phyloP scores from a whole-genome alignment of 2,797 vertebrate species.

The Hozukius guyotensis region DNA sequence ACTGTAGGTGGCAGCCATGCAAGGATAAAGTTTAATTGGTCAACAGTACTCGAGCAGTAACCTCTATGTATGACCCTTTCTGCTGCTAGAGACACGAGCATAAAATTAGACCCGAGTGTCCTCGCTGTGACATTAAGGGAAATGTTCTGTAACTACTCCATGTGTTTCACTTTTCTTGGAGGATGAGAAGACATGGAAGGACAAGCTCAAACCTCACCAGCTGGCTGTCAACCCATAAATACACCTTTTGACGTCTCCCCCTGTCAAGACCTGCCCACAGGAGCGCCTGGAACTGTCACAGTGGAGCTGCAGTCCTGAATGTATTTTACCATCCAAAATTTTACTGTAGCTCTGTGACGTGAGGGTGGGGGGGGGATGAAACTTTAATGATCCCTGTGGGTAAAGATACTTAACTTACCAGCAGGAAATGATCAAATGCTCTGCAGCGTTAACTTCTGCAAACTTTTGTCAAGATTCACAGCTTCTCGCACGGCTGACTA shows the following conservation, averaged over 20 bases:
- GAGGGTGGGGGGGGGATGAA: not conserved
- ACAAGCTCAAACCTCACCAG: slow-evolving; percentile 64
- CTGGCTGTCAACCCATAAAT: slow-evolving; percentile 67
- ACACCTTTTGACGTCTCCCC: slow-evolving; percentile 56
- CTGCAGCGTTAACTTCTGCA: slow-evolving; percentile 5
- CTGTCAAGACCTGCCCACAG: slow-evolving; percentile 50
- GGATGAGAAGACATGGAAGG: slow-evolving; percentile 61
- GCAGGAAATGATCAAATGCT: slow-evolving; percentile 12
- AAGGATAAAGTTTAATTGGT: slow-evolving; percentile 53
- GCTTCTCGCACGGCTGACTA: not conserved
- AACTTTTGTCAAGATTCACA: not conserved
- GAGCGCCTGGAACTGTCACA: slow-evolving; percentile 50
- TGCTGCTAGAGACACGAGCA: slow-evolving; percentile 15
- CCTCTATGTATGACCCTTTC: slow-evolving; percentile 26
- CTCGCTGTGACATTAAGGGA: slow-evolving; percentile 47
- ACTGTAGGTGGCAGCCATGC: not conserved
- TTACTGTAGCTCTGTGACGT: not conserved
- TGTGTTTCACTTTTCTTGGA: slow-evolving; percentile 45
- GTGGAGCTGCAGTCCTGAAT: slow-evolving; percentile 20
- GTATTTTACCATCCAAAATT: slow-evolving; percentile 21
- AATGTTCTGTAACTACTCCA: slow-evolving; percentile 29
- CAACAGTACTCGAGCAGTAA: slow-evolving; percentile 9
- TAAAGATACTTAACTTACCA: not conserved
- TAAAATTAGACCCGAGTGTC: slow-evolving; percentile 46
- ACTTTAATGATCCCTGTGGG: slow-evolving; percentile 26